These are phyloP conservation scores for Automeris io DNA, from an alignment of 2,888 invertebrate species.

Conservation along the genomic window DNA sequence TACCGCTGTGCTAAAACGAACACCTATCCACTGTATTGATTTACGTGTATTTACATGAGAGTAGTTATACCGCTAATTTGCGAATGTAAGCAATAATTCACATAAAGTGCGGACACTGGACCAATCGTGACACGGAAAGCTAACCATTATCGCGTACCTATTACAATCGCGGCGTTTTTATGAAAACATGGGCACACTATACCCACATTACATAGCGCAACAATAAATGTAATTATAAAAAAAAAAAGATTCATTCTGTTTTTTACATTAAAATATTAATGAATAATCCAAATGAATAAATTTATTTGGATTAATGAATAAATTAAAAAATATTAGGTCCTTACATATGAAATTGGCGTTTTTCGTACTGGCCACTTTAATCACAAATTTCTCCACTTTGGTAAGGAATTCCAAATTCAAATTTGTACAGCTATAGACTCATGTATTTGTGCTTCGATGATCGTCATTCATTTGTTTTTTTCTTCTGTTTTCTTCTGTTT, in stretches of 20 bases:
- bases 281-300: no score
- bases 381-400: no score
- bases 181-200: slow-evolving; percentile 3
- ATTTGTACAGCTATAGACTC: no score
- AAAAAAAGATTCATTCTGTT: neutral
- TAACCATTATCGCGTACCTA: slow-evolving; percentile 12
- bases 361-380: no score
- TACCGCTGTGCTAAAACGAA: neutral
- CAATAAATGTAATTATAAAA: neutral
- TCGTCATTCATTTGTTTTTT: no score
- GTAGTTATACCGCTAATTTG: slow-evolving; percentile 18
- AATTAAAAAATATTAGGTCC: no score
- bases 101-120: slow-evolving; percentile 15
- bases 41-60: slow-evolving; percentile 6
- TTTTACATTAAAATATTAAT: no score
- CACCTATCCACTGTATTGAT: slow-evolving; percentile 1
- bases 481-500: no score
- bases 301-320: no score
- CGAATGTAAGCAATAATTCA: slow-evolving; percentile 18
- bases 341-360: no score
- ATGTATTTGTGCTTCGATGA: no score
- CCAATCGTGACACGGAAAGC: slow-evolving; percentile 17
- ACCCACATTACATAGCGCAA: neutral
- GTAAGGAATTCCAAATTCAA: no score
- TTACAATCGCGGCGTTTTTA: slow-evolving; percentile 1